Percentiles rank a stretch among this genome's conserved stretches.
Evolutionary conservation across 2,113 vertebrate genomes (phyloP).

Genomic region (Cercocebus atys): DNA sequence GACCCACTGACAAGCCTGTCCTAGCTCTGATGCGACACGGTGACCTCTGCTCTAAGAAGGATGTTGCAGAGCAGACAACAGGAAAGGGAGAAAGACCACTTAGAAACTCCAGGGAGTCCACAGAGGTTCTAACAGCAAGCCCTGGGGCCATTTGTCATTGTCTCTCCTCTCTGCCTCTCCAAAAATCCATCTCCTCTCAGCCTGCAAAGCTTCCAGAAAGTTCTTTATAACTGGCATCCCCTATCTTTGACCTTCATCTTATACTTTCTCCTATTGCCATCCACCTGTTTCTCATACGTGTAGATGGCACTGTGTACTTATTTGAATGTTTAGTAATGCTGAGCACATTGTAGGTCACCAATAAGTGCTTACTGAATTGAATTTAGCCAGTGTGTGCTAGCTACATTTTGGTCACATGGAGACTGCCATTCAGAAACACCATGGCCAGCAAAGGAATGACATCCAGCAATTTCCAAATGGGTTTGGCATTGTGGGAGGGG

Average conservation of each 20-base stretch:
- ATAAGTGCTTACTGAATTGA: not conserved
- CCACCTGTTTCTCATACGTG: not conserved
- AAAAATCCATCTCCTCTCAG: constrained; percentile 21
- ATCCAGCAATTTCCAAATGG: constrained; percentile 66
- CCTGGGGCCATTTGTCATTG: constrained; percentile 15
- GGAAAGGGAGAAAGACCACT: constrained; percentile 54
- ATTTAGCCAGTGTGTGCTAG: not conserved
- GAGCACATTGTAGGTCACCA: not conserved
- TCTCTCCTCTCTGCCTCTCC: not conserved
- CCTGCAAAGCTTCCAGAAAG: constrained; percentile 51
- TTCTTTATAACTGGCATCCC: not conserved
- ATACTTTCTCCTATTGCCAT: not conserved
- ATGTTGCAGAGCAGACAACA: constrained; percentile 36
- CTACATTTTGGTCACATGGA: not conserved
- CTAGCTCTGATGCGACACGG: not conserved
- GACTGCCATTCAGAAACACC: constrained; percentile 7
- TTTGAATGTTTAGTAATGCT: not conserved
- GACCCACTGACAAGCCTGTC: constrained; percentile 66
- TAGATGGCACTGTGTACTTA: not conserved
- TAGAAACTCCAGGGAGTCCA: constrained; percentile 59
- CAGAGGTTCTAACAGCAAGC: constrained; percentile 49
- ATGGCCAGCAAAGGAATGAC: not conserved
- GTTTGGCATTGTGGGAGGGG: not conserved
- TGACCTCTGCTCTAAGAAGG: constrained; percentile 66
- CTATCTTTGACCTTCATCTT: not conserved